phyloP scores from a whole-genome alignment of 2,888 invertebrate species.

The Punctoribates punctum region DNA sequence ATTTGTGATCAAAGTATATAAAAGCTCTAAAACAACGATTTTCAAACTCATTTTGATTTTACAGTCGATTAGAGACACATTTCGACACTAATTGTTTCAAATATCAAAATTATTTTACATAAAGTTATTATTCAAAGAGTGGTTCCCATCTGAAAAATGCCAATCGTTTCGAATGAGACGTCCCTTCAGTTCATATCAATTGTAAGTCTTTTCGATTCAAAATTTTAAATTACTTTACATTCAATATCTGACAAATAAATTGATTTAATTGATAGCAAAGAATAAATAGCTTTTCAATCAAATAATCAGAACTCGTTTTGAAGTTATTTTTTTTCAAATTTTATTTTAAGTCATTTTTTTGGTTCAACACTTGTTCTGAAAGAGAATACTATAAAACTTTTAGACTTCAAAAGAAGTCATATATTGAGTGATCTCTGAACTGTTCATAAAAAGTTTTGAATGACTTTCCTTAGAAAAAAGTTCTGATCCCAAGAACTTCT shows the following conservation, averaged over 20 bases:
- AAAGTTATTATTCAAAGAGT: too few species aligned
- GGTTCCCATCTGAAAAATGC: too few species aligned
- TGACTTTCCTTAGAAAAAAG: background rate
- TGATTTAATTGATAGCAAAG: background rate
- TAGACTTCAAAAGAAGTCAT: background rate
- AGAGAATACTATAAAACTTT: background rate
- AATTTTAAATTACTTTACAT: background rate
- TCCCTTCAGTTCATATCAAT: background rate
- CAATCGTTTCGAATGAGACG: background rate
- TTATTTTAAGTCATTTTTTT: background rate
- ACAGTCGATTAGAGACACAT: background rate
- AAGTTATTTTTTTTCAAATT: too few species aligned
- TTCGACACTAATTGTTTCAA: too few species aligned
- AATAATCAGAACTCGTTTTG: too few species aligned
- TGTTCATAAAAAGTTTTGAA: constrained; percentile 1
- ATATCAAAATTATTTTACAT: too few species aligned
- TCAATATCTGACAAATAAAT: background rate
- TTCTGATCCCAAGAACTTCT: background rate
- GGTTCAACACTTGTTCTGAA: background rate
- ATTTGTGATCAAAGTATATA: background rate
- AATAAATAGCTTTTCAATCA: background rate
- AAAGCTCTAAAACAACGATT: constrained; percentile 11
- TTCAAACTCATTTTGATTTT: constrained; percentile 12
- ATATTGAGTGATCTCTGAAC: background rate
- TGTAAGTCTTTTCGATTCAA: background rate